Evolutionary conservation across 2,888 invertebrate genomes (phyloP).

Genomic region (Epinotia bilunana): DNA sequence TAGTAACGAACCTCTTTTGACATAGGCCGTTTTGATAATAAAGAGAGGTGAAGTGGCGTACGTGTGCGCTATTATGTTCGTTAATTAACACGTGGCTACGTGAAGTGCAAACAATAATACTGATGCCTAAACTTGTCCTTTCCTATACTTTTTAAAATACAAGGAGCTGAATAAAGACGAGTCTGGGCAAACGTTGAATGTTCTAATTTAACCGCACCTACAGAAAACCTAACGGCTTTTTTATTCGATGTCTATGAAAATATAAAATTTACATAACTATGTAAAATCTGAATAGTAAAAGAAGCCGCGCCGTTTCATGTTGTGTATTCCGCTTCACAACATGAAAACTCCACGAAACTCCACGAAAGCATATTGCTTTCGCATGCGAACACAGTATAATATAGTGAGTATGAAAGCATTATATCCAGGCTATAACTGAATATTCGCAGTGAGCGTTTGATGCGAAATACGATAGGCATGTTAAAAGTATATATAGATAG

Average conservation of each 20-base stretch:
- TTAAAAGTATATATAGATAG: conserved; percentile 62
- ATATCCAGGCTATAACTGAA: conserved; percentile 72
- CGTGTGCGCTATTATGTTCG: conserved; percentile 51
- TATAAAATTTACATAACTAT: conserved; percentile 70
- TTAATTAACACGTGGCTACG: conserved; percentile 56
- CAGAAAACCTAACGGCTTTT: background rate
- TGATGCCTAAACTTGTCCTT: conserved; percentile 23
- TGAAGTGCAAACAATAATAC: conserved; percentile 55
- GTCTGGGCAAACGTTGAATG: conserved; percentile 11
- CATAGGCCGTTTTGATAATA: conserved; percentile 28
- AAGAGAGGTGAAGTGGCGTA: conserved; percentile 44
- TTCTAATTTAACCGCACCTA: conserved; percentile 19
- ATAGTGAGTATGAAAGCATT: conserved; percentile 62
- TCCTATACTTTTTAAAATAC: conserved; percentile 54
- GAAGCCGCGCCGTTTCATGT: conserved; percentile 57
- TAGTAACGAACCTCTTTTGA: conserved; percentile 37
- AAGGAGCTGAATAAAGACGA: conserved; percentile 50
- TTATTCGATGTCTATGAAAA: conserved; percentile 44
- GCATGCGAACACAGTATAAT: conserved; percentile 65
- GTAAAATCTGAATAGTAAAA: conserved; percentile 63
- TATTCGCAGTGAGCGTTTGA: conserved; percentile 69
- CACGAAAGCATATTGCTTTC: conserved; percentile 55
- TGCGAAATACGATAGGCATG: conserved; percentile 65
- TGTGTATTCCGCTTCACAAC: conserved; percentile 45
- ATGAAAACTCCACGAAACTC: conserved; percentile 60